Base-by-base conservation (phyloP, 2,113 vertebrate species). In the Calidris pygmaea region DNA sequence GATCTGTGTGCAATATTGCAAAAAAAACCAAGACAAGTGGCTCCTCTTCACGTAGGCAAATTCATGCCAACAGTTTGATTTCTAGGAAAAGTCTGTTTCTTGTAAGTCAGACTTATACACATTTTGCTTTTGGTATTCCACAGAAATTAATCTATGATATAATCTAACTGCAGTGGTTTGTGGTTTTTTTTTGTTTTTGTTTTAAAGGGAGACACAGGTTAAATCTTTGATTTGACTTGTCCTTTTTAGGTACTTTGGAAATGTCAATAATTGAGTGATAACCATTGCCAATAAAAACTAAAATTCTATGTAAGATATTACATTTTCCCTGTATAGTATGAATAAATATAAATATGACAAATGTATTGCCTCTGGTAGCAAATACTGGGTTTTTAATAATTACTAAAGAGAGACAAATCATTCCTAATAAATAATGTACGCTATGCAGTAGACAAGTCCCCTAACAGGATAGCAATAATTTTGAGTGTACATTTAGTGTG, bases 391-490 rank as follows among this genome's bases (percentile, higher is more conserved):
- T 68, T 96, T 96, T 92, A 92, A 86, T 92, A 81, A 86, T 90
- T 84, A 89, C 79, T 92, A 35, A 65, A 89, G 55, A 92, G 24
- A 94, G 34, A 84, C 11, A 93, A 96, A 81, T 94, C 7, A 66
- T 96, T 95, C 45, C 50, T 94, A 68, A 93, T 95, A 90, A 87
- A 96, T 77, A 92, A 93, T 74, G 76, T 41, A 89, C 53, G 39
- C 14, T 21, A 39, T 60, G 52, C 34, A 75, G 27, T 68, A 72
- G 43, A 75, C 23, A 60, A 77, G 11, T 87, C 37, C 43, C 73
- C 27, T 66, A 52, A n/a, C 16, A 89, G 30, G 27, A 67, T 43
- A 30, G 41, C 43, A 84, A 59, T 81, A 78, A 48, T 65, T 93
- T 59, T 75, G 55, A 89, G 23, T 22, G 43, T 47, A 50, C 14